Evolutionary conservation across 1,140 invertebrate species (phyloP).

Genomic region (Cydia amplana): DNA sequence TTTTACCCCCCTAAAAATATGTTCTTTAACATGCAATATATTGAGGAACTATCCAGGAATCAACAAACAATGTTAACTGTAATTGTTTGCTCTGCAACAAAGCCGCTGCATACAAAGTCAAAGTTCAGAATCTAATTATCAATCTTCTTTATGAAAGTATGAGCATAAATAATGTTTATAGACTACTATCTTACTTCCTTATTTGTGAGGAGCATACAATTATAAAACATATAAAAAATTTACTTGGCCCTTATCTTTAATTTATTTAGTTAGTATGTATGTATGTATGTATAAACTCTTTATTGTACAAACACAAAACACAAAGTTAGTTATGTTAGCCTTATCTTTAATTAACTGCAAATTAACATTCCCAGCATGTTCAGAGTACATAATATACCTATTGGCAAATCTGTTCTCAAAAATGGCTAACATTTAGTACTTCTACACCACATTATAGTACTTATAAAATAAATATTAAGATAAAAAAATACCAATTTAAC

Average conservation of each 20-base stretch:
- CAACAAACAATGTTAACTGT: neutral
- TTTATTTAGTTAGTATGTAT: neutral
- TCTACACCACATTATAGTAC: too few species aligned
- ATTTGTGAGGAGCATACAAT: neutral
- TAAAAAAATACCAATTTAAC: neutral
- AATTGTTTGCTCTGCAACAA: neutral
- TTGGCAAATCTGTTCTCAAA: too few species aligned
- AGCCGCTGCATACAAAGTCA: neutral
- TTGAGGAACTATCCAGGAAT: neutral
- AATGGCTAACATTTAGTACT: too few species aligned
- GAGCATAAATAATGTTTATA: slow-evolving; percentile 3
- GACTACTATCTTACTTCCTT: slow-evolving; percentile 6
- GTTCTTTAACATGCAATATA: too few species aligned
- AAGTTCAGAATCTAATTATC: neutral
- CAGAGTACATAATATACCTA: neutral
- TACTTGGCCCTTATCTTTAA: neutral
- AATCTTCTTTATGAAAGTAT: neutral
- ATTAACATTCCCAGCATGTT: neutral
- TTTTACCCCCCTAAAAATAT: too few species aligned
- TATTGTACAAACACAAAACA: too few species aligned
- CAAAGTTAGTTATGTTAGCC: neutral
- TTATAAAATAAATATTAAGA: too few species aligned
- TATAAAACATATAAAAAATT: neutral
- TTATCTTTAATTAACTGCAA: neutral
- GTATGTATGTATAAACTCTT: too few species aligned